Evolutionary conservation across 1,140 invertebrate genomes (phyloP).

Genomic region (Frieseomelitta varia): DNA sequence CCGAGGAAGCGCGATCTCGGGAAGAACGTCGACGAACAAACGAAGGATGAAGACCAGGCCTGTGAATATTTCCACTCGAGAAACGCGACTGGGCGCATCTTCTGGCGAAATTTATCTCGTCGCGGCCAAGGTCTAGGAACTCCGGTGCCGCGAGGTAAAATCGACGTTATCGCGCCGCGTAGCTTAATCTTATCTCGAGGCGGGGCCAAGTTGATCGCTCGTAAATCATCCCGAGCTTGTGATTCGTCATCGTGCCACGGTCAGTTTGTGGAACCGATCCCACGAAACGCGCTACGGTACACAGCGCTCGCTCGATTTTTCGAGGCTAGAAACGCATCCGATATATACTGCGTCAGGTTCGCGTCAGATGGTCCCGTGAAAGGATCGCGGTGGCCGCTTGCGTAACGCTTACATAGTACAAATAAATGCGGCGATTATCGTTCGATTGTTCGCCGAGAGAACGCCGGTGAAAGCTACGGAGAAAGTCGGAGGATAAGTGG

Average conservation of each 20-base stretch:
- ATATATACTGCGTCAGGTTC: too few relatives aligned
- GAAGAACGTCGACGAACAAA: too few relatives aligned
- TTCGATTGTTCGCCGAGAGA: constrained; percentile 63
- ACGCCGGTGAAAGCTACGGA: constrained; percentile 64
- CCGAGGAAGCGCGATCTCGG: too few relatives aligned
- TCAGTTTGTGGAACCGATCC: constrained; percentile 6
- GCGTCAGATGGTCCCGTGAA: constrained; percentile 38
- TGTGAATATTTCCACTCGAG: not conserved
- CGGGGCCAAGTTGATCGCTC: constrained; percentile 39
- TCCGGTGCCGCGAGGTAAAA: not conserved
- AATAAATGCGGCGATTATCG: constrained; percentile 70
- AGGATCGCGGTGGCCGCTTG: constrained; percentile 31
- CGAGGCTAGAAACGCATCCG: not conserved
- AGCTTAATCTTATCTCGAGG: constrained; percentile 53
- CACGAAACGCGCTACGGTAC: too few relatives aligned
- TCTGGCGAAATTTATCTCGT: constrained; percentile 8
- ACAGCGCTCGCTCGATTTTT: too few relatives aligned
- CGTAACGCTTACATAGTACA: constrained; percentile 59
- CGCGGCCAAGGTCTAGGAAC: constrained; percentile 5
- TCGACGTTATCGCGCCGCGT: constrained; percentile 16
- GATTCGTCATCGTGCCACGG: constrained; percentile 59
- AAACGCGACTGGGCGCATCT: not conserved
- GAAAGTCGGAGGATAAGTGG: constrained; percentile 64
- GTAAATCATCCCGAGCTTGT: constrained; percentile 45
- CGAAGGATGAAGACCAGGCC: too few relatives aligned